phyloP scores from a whole-genome alignment of 37 sponge, comb jelly and placozoan genomes.

The Halichondria panicea region DNA sequence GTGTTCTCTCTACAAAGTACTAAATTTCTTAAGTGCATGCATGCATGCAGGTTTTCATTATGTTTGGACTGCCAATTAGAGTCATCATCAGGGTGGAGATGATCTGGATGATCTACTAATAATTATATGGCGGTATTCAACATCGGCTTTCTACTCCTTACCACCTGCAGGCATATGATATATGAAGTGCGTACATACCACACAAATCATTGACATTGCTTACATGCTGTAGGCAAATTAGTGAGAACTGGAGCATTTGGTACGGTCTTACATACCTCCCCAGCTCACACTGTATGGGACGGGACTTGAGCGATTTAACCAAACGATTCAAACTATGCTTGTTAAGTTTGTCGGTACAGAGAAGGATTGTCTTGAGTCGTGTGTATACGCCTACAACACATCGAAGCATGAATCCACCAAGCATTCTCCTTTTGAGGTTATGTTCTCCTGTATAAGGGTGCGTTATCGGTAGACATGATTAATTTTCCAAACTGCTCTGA shows the following conservation, averaged over 20 bases:
- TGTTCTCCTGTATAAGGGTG: constrained; percentile 36
- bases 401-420: constrained; percentile 28
- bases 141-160: constrained; percentile 44
- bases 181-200: not conserved
- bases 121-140: constrained; percentile 22
- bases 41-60: constrained; percentile 45
- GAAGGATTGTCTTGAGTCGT: not conserved
- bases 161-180: too few relatives aligned
- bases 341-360: constrained; percentile 33
- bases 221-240: constrained; percentile 17
- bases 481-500: not conserved
- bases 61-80: constrained; percentile 58
- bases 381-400: constrained; percentile 40
- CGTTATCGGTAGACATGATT: constrained; percentile 26
- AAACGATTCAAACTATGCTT: too few relatives aligned
- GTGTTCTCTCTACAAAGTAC: constrained; percentile 44
- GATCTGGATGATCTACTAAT: constrained; percentile 22
- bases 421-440: too few relatives aligned
- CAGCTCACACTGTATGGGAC: too few relatives aligned
- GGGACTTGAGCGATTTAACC: constrained; percentile 59
- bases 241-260: too few relatives aligned
- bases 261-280: too few relatives aligned
- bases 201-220: not conserved
- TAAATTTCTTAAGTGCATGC: too few relatives aligned
- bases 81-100: constrained; percentile 53